Evolutionary conservation across 2,797 vertebrate species (phyloP), one percentile per base, ranked within the genome.

Genomic region (Periophthalmus magnuspinnatus): DNA sequence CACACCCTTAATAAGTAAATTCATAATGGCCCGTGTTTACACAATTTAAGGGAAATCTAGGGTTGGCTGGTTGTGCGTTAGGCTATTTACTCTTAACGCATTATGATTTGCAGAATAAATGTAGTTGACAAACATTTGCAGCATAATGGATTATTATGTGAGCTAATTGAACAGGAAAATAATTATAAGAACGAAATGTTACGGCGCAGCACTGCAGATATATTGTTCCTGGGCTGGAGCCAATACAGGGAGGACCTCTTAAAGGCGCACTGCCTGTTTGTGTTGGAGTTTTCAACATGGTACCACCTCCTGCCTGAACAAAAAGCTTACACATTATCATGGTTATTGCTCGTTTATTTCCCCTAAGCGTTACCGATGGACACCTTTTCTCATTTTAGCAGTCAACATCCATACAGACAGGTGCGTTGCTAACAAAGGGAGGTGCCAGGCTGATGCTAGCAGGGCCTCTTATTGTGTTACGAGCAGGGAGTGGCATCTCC

Each of bases 191-290:
- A 76, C 57, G 76, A 56, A 71, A 78, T 55, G 83, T 65, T 77
- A 76, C 82, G 69, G 78, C 72, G 74, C 89, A 91, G 92, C 92
- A 93, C 75, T 93, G 93, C 92, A 88, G 92, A 89, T 84, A 83
- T 80, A 76, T 86, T 77, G 88, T 89, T 84, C 83, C 85, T 84
- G 88, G 81, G 88, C 82, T 76, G 77, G 76, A 72, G 77, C 74
- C 74, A 78, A 52, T 16, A 32, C 79, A 81, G 83, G 84, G 71
- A 83, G 81, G 57, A 77, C 70, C 80, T 87, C 90, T 91, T 90
- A 90, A 91, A 92, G 88, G 84, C 68, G 45, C 73, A 79, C 10
- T 61, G 58, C 59, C 71, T 56, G 54, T 72, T 80, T 69, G 33
- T 82, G 75, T 77, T 0, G 45, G 68, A 38, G 64, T 67, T 45